phyloP scores from a whole-genome alignment of 2,888 invertebrate genomes.

The Melinaea marsaeus region DNA sequence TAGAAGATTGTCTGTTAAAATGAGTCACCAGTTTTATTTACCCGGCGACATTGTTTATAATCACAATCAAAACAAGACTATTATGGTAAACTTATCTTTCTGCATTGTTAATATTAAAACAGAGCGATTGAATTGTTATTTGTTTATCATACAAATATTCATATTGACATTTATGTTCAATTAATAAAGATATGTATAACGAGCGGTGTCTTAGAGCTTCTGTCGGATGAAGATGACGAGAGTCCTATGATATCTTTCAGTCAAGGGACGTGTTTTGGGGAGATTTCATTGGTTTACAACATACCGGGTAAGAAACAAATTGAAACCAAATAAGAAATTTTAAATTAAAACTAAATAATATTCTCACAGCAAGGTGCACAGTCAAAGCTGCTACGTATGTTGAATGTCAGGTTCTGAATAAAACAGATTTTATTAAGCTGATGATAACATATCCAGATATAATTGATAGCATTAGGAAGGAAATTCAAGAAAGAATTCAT shows the following conservation, averaged over 20 bases:
- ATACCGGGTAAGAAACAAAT: constrained; percentile 54
- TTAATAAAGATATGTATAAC: constrained; percentile 65
- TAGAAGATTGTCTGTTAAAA: constrained; percentile 68
- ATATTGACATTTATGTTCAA: constrained; percentile 15
- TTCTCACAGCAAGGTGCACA: constrained; percentile 64
- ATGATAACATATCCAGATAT: constrained; percentile 72
- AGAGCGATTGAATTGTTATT: constrained; percentile 25
- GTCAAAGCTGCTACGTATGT: constrained; percentile 74
- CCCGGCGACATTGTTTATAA: constrained; percentile 73
- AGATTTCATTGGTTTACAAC: constrained; percentile 70
- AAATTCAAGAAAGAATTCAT: constrained; percentile 54
- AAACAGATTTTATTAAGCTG: constrained; percentile 67
- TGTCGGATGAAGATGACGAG: constrained; percentile 75
- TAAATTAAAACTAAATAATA: too few relatives aligned
- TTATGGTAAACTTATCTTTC: constrained; percentile 60
- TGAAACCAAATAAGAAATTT: too few relatives aligned
- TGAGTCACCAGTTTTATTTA: constrained; percentile 75
- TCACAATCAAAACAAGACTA: constrained; percentile 71
- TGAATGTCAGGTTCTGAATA: constrained; percentile 73
- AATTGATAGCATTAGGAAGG: constrained; percentile 50
- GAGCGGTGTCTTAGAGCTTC: constrained; percentile 67
- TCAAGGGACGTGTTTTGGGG: constrained; percentile 74
- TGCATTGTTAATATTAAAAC: constrained; percentile 31
- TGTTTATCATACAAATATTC: constrained; percentile 19
- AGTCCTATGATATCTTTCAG: constrained; percentile 75